Conservation (phyloP, 2,888 invertebrate genomes). For the Micropterix aruncella region DNA sequence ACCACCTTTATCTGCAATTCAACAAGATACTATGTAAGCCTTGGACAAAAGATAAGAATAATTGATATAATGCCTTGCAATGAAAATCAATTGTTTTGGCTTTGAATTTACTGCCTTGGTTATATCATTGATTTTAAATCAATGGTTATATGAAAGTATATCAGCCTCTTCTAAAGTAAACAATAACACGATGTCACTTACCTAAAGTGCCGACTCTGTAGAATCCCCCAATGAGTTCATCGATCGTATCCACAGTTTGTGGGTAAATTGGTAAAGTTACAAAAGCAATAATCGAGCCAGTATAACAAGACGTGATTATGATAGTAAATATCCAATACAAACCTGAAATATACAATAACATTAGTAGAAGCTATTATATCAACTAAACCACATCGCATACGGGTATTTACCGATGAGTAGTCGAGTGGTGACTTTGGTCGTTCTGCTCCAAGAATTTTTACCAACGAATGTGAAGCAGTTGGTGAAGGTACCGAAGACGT, state of each 20-base stretch:
- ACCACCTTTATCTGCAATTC: conserved; percentile 48
- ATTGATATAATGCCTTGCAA: background rate
- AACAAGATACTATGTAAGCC: background rate
- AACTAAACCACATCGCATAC: no score
- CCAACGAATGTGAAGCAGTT: conserved; percentile 63
- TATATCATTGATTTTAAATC: background rate
- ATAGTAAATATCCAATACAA: conserved; percentile 80
- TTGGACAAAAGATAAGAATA: background rate
- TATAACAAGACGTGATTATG: conserved; percentile 71
- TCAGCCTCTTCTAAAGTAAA: no score
- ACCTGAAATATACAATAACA: conserved; percentile 25
- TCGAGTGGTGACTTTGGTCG: conserved; percentile 53
- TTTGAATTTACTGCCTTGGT: background rate
- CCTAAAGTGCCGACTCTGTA: conserved; percentile 61
- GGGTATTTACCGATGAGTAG: conserved; percentile 62
- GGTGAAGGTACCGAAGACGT: conserved; percentile 74
- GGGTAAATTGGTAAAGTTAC: conserved; percentile 68
- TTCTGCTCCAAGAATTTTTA: conserved; percentile 55
- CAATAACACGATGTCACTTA: conserved; percentile 17
- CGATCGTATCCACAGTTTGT: conserved; percentile 52
- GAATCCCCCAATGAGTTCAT: conserved; percentile 49
- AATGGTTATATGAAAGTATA: no score
- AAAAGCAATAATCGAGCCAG: conserved; percentile 73
- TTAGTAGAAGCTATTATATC: no score
- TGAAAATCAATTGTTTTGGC: background rate